Base-by-base conservation (phyloP, 2,113 vertebrate genomes). In the Etheostoma spectabile region DNA sequence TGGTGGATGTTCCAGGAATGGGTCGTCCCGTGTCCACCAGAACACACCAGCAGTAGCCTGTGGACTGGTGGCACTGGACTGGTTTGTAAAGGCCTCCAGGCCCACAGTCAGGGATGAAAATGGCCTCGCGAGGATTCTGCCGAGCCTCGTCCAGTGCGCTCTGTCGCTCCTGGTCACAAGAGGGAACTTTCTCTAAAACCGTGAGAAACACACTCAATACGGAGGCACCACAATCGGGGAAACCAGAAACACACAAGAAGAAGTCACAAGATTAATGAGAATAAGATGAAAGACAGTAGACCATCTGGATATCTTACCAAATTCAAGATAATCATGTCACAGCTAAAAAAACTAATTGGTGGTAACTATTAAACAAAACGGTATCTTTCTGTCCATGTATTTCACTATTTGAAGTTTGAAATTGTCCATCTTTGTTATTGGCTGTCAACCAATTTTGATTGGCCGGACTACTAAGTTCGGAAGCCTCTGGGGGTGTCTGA, bases 31-130 rank as follows among this genome's bases (percentile, higher is more conserved):
- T 99, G 91, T 99, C 98, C 86, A 98, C 97, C 77, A 97, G 91
- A 63, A 99, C 98, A 79, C 98, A 99, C 98, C 98, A 99, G 93
- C 98, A 99, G 94, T 99, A 99, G 30, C 98, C 97, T 3, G 98
- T 99, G 0, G 98, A 99, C 90, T 99, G 98, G 94, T 99, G 98
- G 89, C 98, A 99, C 78, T 99, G 98, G 77, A 99, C 97, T 0
- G 98, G 94, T 77, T 98, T 97, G 93, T 98, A 99, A 56, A 99
- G 96, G 0, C 97, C 98, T 38, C 94, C 97, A 0, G 95, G 94
- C n/a, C 96, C 97, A 3, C 98, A 99, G 89, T 99, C 98, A 0
- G 98, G 98, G 72, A 99, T 97, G 88, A 98, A 99, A 16, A 97
- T 96, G n/a, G 95, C 96, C 68, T 98, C 97, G 0, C 96, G 95